Conservation (phyloP, 2,888 invertebrate genomes). For the Ectemnius cavifrons region DNA sequence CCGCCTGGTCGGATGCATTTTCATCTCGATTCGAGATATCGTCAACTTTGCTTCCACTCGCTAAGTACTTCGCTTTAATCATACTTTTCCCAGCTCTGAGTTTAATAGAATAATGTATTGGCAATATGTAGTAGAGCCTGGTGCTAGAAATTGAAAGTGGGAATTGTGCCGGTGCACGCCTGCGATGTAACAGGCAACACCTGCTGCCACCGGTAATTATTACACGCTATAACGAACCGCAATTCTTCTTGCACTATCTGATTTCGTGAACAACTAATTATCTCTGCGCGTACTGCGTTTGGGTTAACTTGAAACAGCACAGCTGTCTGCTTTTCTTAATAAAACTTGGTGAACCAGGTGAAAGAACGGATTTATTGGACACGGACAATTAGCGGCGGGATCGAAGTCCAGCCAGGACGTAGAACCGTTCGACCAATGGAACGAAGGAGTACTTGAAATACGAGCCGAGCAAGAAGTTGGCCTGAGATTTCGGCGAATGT, state of each 20-base stretch:
- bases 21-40: not conserved
- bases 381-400: conserved; percentile 1
- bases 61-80: not conserved
- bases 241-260: not conserved
- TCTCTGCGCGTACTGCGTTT: conserved; percentile 5
- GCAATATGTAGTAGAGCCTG: too few relatives aligned
- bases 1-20: conserved; percentile 20
- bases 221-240: not conserved
- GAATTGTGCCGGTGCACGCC: conserved; percentile 6
- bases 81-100: not conserved
- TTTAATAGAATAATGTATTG: too few relatives aligned
- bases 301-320: not conserved
- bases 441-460: too few relatives aligned
- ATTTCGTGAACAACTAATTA: conserved; percentile 18
- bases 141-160: conserved; percentile 19
- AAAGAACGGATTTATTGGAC: not conserved
- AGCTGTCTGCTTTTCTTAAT: not conserved
- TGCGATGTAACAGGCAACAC: conserved; percentile 5
- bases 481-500: conserved; percentile 2
- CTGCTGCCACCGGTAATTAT: not conserved
- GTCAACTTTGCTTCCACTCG: too few relatives aligned
- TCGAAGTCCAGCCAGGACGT: not conserved
- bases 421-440: not conserved
- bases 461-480: not conserved
- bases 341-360: not conserved